Percentiles rank a stretch among this genome's conserved stretches.
phyloP scores from a whole-genome alignment of 37 sponge, comb jelly and placozoan species.

The Bolinopsis microptera region DNA sequence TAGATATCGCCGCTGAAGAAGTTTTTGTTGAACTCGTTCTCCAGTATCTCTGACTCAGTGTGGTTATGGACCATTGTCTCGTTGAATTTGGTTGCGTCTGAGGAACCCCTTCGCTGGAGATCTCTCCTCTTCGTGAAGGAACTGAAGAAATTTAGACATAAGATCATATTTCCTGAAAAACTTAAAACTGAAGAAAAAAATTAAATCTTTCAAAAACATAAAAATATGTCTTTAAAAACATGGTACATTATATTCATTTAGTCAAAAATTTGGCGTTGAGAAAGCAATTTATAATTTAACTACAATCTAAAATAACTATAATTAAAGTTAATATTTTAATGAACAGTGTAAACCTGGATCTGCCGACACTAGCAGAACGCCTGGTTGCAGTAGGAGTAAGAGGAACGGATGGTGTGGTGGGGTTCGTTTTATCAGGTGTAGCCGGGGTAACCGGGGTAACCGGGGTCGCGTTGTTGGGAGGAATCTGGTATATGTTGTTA shows the following conservation, averaged over 20 bases:
- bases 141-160: not conserved
- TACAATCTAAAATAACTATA: too few relatives aligned
- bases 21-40: constrained; percentile 41
- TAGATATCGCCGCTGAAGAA: not conserved
- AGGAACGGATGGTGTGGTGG: not conserved
- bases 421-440: not conserved
- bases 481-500: not conserved
- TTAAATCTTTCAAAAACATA: too few relatives aligned
- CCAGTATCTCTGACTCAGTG: constrained; percentile 56
- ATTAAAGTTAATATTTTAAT: too few relatives aligned
- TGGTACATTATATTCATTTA: too few relatives aligned
- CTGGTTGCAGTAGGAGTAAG: constrained; percentile 39
- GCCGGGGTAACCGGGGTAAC: not conserved
- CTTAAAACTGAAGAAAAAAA: too few relatives aligned
- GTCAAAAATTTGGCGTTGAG: too few relatives aligned
- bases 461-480: not conserved
- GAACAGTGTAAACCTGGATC: constrained; percentile 15
- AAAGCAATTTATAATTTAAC: too few relatives aligned
- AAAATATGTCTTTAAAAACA: too few relatives aligned
- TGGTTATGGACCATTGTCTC: constrained; percentile 53
- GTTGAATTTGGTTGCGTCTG: constrained; percentile 11
- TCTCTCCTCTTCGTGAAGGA: constrained; percentile 59
- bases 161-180: too few relatives aligned
- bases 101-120: not conserved
- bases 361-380: not conserved